phyloP scores from a whole-genome alignment of 2,888 invertebrate species.

The Drosophila siamana region DNA sequence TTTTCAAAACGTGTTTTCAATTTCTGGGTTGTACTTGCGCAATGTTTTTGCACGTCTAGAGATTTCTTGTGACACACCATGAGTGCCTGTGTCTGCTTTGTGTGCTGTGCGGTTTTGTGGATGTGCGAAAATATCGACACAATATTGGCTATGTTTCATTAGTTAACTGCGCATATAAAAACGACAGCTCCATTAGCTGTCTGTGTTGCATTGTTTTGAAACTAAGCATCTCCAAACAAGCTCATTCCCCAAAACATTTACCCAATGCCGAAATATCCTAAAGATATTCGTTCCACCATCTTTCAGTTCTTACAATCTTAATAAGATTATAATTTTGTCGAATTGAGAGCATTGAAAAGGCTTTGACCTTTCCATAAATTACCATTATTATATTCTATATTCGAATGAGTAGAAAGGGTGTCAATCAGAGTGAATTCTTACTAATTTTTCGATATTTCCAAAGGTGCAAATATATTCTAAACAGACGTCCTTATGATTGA shows the following conservation, averaged over 20 bases:
- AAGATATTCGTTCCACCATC: slow-evolving; percentile 9
- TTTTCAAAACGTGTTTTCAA: slow-evolving; percentile 36
- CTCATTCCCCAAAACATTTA: background rate
- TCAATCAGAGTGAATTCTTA: background rate
- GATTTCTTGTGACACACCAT: slow-evolving; percentile 10
- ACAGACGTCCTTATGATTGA: background rate
- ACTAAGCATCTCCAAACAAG: background rate
- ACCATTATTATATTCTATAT: background rate
- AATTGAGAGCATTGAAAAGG: background rate
- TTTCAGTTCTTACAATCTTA: slow-evolving; percentile 8
- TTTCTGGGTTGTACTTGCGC: slow-evolving; percentile 37
- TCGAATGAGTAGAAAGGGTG: background rate
- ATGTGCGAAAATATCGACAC: slow-evolving; percentile 44
- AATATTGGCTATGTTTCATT: slow-evolving; percentile 55
- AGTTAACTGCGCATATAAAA: slow-evolving; percentile 55
- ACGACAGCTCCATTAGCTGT: slow-evolving; percentile 48
- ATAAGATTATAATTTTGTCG: slow-evolving; percentile 11
- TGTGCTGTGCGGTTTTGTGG: background rate
- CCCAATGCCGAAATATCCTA: background rate
- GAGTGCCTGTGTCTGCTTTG: background rate
- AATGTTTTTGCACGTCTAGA: slow-evolving; percentile 52
- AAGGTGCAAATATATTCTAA: background rate
- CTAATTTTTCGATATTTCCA: background rate
- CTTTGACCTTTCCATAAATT: slow-evolving; percentile 6
- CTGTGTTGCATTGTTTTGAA: slow-evolving; percentile 24